Base-by-base conservation (phyloP, 2,888 invertebrate genomes). In the Galeopsomyia nigrocyanea region DNA sequence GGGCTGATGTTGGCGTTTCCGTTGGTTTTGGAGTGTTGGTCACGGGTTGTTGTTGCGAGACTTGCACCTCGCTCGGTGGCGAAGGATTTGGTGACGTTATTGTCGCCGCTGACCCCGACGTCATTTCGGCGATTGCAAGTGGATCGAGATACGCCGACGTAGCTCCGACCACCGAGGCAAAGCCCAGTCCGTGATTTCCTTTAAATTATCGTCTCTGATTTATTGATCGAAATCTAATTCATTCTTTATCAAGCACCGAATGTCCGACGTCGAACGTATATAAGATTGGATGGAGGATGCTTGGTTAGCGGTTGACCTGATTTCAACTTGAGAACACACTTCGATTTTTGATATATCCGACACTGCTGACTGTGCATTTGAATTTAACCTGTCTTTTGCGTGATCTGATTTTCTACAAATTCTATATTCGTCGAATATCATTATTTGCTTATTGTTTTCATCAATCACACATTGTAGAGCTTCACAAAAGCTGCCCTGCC, bases 131-230 rank as follows among this genome's bases (percentile, higher is more conserved):
- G 19, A 68, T 17, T 53, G 49, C 65, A 16, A 75, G n/a, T n/a
- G 75, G 75, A 69, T 75, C 72, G 53, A 75, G 65, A 62, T 72
- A 66, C 21, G 63, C 62, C 47, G 76, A 60, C n/a, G 65, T 58
- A 7, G 21, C 71, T 10, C 76, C 77, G 17, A 58, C 71, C 50
- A 76, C 46, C 77, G 74, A 71, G 70, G 68, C 19, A 66, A 73
- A 65, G 67, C 70, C 81, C 6, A 80, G 74, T 1, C 75, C 78
- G n/a, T 79, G 80, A 64, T 80, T 79, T n/a, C 79, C 82, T 82
- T 66, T 69, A 47, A 73, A 66, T 61, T 55, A 17, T 53, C 49
- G n/a, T 3, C 39, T 61, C 19, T 63, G 51, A 63, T 63, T 63
- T 63, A 67, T 60, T 10, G 46, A 0, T 13, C 2, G 16, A 26